phyloP scores from a whole-genome alignment of 2,113 vertebrate species.

The Pelusios castaneus region DNA sequence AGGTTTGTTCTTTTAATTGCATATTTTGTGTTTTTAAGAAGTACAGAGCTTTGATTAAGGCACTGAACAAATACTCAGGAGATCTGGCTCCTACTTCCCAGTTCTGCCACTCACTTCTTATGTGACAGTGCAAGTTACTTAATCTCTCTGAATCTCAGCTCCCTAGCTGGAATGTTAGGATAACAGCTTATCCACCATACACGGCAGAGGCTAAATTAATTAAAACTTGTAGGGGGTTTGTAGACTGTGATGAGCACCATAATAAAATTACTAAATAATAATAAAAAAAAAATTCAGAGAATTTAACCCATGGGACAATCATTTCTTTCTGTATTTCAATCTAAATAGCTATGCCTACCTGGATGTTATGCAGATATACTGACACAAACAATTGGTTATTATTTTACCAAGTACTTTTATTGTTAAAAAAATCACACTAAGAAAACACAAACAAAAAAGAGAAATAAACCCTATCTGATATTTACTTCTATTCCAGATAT shows the following conservation, averaged over 20 bases:
- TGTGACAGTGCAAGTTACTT: not conserved
- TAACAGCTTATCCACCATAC: not conserved
- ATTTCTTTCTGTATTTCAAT: not conserved
- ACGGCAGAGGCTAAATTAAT: not conserved
- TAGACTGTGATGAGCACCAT: not conserved
- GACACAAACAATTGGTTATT: not conserved
- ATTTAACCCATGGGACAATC: not conserved
- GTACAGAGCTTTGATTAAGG: rapidly evolving
- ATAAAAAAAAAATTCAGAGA: not conserved
- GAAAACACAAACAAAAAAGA: not conserved
- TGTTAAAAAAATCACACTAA: not conserved
- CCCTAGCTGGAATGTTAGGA: not conserved
- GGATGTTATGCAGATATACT: not conserved
- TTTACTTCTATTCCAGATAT: not conserved
- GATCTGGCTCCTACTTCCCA: not conserved
- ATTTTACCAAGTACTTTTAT: not conserved
- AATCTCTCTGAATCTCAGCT: not conserved
- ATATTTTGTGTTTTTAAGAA: not conserved
- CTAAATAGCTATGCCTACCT: not conserved
- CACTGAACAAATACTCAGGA: not conserved
- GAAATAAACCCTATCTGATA: not conserved
- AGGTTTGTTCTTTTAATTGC: not conserved
- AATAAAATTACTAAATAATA: not conserved
- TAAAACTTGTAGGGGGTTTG: not conserved
- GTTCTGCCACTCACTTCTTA: not conserved